Evolutionary conservation across 2,113 vertebrate genomes (phyloP).

Genomic region (Gobius niger): DNA sequence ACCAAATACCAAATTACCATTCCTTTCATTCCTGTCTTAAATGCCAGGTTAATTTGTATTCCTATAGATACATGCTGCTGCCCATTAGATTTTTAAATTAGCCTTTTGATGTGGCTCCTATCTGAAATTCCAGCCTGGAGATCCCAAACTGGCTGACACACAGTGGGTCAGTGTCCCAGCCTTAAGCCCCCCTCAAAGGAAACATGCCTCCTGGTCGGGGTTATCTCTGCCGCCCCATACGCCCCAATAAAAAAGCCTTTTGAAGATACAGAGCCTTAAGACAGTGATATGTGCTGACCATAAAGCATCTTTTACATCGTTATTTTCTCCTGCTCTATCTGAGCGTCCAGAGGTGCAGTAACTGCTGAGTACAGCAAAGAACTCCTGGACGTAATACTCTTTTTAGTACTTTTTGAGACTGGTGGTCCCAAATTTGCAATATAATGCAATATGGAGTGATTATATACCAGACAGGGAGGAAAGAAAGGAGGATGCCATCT

Average conservation of each 20-base stretch:
- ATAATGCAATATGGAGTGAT: too few relatives aligned
- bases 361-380: too few relatives aligned
- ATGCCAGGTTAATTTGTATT: constrained; percentile 9
- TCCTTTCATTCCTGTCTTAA: background rate
- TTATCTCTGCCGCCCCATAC: constrained; percentile 37
- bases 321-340: constrained; percentile 28
- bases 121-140: constrained; percentile 21
- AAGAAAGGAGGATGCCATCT: too few relatives aligned
- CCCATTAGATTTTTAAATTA: constrained; percentile 49
- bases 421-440: too few relatives aligned
- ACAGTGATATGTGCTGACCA: background rate
- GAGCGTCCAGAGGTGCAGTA: constrained; percentile 89
- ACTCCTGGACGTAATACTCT: too few relatives aligned
- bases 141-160: constrained; percentile 15
- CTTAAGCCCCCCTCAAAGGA: constrained; percentile 8
- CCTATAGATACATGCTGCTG: constrained; percentile 13
- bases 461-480: too few relatives aligned
- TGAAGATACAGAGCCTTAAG: constrained; percentile 18
- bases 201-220: constrained; percentile 27
- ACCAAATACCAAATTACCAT: background rate
- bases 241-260: constrained; percentile 31
- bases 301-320: constrained; percentile 3
- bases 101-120: background rate
- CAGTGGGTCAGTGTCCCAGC: constrained; percentile 30
- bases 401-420: too few relatives aligned